Evolutionary conservation across 2,113 vertebrate species (phyloP).

Genomic region (Syngnathus typhle): DNA sequence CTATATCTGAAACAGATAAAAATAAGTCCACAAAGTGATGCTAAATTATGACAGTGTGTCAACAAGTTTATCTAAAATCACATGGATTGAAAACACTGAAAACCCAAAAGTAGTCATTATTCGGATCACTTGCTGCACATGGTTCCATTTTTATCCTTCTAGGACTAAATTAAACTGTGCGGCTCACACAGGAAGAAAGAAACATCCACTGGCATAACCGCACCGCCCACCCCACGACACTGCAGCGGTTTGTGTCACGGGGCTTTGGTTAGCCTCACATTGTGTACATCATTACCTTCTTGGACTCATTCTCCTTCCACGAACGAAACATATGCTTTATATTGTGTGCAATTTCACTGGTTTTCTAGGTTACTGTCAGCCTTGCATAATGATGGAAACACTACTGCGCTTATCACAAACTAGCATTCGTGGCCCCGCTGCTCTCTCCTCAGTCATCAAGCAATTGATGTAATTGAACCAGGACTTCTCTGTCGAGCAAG

Average conservation of each 20-base stretch:
- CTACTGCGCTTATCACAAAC: conserved; percentile 86
- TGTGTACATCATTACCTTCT: conserved; percentile 56
- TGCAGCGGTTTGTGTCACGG: conserved; percentile 37
- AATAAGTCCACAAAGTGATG: conserved; percentile 9
- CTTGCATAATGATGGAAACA: conserved; percentile 81
- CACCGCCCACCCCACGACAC: conserved; percentile 42
- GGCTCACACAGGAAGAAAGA: conserved; percentile 26
- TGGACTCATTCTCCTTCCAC: conserved; percentile 57
- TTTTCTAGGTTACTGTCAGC: conserved; percentile 88
- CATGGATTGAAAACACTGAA: conserved; percentile 46
- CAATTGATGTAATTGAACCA: conserved; percentile 91
- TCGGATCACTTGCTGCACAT: conserved; percentile 31
- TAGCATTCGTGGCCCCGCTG: conserved; percentile 91
- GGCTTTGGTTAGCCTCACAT: conserved; percentile 50
- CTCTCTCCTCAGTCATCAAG: conserved; percentile 87
- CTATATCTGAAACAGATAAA: conserved; percentile 5
- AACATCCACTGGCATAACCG: conserved; percentile 32
- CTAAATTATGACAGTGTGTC: conserved; percentile 30
- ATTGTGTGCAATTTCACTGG: conserved; percentile 60
- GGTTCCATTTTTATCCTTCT: conserved; percentile 37
- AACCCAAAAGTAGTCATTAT: conserved; percentile 43
- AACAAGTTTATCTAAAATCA: conserved; percentile 54
- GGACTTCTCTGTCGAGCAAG: conserved; percentile 79
- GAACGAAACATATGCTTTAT: conserved; percentile 77
- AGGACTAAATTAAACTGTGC: conserved; percentile 32